These are phyloP conservation scores for Camponotus pennsylvanicus DNA, from an alignment of 1,140 invertebrate genomes.

Conservation along the genomic window DNA sequence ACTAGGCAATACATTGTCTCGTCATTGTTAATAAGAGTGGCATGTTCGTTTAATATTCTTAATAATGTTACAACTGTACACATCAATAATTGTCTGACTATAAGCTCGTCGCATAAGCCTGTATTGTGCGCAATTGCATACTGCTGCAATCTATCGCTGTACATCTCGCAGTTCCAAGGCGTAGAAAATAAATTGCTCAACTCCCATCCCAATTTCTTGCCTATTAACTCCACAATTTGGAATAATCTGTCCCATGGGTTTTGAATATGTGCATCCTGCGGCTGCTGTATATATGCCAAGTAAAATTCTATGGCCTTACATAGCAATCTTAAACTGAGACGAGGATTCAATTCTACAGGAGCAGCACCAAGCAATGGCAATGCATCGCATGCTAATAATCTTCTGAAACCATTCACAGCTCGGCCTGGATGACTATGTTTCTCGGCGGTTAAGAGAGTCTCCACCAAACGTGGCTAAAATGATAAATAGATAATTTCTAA, in stretches of 20 bases:
- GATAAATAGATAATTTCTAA: constrained; percentile 13
- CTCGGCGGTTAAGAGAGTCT: constrained; percentile 92
- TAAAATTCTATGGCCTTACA: constrained; percentile 89
- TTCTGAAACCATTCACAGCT: constrained; percentile 91
- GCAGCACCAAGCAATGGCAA: constrained; percentile 90
- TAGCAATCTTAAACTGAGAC: constrained; percentile 89
- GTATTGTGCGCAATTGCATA: constrained; percentile 76
- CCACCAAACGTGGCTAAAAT: constrained; percentile 89
- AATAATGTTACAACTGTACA: constrained; percentile 81
- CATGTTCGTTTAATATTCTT: constrained; percentile 82
- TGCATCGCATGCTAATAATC: constrained; percentile 91
- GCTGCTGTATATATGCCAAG: constrained; percentile 88
- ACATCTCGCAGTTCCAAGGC: constrained; percentile 81
- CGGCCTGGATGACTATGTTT: constrained; percentile 89
- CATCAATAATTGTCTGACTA: constrained; percentile 81
- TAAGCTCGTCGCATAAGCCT: constrained; percentile 79
- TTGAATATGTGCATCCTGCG: constrained; percentile 89
- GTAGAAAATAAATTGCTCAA: constrained; percentile 84
- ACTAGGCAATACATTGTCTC: constrained; percentile 81
- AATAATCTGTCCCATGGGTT: constrained; percentile 94
- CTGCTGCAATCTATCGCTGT: constrained; percentile 82
- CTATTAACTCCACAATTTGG: constrained; percentile 91
- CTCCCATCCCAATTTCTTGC: constrained; percentile 93
- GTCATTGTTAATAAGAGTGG: constrained; percentile 77
- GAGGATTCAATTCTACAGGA: constrained; percentile 88